Base-by-base conservation (phyloP, 2,888 invertebrate genomes). In the Tromatobia lineatoria region DNA sequence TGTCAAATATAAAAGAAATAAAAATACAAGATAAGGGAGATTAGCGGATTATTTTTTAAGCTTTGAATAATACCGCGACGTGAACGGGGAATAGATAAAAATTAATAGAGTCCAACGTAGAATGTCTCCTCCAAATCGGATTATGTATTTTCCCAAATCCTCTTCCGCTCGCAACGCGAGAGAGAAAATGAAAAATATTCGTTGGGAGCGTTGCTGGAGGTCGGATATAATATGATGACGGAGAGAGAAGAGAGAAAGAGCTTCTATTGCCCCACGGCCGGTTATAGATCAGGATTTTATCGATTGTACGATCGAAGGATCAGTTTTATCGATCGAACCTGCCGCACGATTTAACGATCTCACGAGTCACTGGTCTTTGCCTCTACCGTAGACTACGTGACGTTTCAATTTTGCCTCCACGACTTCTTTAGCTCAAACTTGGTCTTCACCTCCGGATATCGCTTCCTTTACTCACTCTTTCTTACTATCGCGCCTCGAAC, bases 41-140 rank as follows among this genome's bases (percentile, higher is more conserved):
- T 78, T 78, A 61, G 59, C 15, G 70, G 70, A 20, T 70, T 78
- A 20, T 38, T 71, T 45, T 45, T n/a, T 66, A 13, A 52, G 42
- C 61, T 79, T 71, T 87, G 87, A 87, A 88, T 86, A 86, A 85
- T 85, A 80, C 78, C 80, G 70, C 70, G 70, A 76, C 54, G 57
- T 54, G 61, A 64, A 73, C 64, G 78, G 78, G 75, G 54, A 38
- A 66, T 59, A 79, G 54, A 75, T 69, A 78, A 85, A 71, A 79
- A 69, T 80, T 79, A 88, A 86, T 82, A 77, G 80, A 66, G 57
- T 69, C 66, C 64, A 71, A 75, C 80, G 38, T 69, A 23, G 77
- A 15, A 15, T 45, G 42, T 61, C 61, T 70, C 38, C 61, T n/a
- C 10, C 61, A 54, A 78, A 78, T 78, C 70, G 61, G 78, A 78